These are phyloP conservation scores for Notolabrus celidotus DNA, from an alignment of 2,797 vertebrate species.

Conservation along the genomic window DNA sequence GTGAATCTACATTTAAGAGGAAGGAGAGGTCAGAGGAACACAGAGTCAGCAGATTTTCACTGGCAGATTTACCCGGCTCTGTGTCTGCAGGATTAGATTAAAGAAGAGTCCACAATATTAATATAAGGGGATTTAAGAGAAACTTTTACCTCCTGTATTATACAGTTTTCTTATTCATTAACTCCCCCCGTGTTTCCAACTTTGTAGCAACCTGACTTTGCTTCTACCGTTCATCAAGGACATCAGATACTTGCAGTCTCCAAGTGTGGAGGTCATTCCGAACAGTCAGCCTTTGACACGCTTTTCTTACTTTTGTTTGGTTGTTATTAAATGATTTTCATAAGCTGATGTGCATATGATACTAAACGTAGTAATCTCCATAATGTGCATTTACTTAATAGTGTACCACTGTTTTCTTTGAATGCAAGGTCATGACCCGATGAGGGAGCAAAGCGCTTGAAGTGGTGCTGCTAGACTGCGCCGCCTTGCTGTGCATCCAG, in stretches of 20 bases:
- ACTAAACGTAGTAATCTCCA: too few relatives aligned
- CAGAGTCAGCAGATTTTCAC: conserved; percentile 38
- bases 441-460: too few relatives aligned
- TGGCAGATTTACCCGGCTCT: conserved; percentile 25
- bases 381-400: too few relatives aligned
- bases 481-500: too few relatives aligned
- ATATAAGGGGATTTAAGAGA: conserved; percentile 32
- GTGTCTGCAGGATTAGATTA: conserved; percentile 44
- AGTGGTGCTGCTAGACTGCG: too few relatives aligned
- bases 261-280: not conserved
- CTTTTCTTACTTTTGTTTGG: not conserved
- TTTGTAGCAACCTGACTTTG: conserved; percentile 1
- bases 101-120: conserved; percentile 23
- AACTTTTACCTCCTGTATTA: not conserved
- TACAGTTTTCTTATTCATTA: conserved; percentile 6
- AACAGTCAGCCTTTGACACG: not conserved
- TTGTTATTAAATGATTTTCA: not conserved
- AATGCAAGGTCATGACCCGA: too few relatives aligned
- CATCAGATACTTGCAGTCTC: not conserved
- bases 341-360: too few relatives aligned
- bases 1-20: not conserved
- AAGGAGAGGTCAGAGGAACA: conserved; percentile 35
- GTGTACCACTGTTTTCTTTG: too few relatives aligned
- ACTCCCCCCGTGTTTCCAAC: not conserved
- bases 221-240: not conserved